Conservation (phyloP, 2,113 vertebrate genomes). For the Ginglymostoma cirratum region DNA sequence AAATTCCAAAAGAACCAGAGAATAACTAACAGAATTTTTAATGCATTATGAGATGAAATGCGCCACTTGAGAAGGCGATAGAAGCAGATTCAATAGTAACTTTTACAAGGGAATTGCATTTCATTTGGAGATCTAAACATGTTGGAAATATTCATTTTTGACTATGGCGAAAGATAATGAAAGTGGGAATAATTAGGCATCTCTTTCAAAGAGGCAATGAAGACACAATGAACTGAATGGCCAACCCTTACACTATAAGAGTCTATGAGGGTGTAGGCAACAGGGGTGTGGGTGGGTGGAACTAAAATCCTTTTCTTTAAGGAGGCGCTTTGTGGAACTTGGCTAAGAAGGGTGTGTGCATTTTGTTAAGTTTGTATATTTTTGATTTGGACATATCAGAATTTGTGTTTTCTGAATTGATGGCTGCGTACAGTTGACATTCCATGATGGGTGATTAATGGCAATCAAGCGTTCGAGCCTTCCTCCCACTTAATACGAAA, state of each 20-base stretch:
- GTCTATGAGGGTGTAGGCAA: not conserved
- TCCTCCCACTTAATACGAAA: not conserved
- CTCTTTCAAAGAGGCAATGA: not conserved
- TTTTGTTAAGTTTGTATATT: not conserved
- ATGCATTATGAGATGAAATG: too few relatives aligned
- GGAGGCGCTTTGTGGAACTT: not conserved
- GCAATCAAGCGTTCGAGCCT: not conserved
- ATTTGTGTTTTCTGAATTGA: not conserved
- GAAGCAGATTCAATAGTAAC: not conserved
- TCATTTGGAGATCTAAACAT: not conserved
- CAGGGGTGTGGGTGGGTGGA: too few relatives aligned
- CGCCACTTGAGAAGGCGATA: not conserved
- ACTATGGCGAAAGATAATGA: not conserved
- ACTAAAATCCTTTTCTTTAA: not conserved
- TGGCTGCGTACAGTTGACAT: not conserved
- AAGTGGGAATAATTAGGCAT: not conserved
- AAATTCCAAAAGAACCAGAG: not conserved
- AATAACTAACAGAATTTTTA: not conserved
- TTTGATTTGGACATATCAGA: not conserved
- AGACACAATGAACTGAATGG: not conserved
- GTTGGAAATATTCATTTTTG: not conserved
- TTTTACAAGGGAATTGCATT: not conserved
- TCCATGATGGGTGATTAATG: too few relatives aligned
- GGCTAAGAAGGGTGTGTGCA: not conserved
- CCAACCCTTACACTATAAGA: too few relatives aligned